These are phyloP conservation scores for Calcarius lapponicus DNA, from an alignment of 2,797 vertebrate species.

Conservation along the genomic window DNA sequence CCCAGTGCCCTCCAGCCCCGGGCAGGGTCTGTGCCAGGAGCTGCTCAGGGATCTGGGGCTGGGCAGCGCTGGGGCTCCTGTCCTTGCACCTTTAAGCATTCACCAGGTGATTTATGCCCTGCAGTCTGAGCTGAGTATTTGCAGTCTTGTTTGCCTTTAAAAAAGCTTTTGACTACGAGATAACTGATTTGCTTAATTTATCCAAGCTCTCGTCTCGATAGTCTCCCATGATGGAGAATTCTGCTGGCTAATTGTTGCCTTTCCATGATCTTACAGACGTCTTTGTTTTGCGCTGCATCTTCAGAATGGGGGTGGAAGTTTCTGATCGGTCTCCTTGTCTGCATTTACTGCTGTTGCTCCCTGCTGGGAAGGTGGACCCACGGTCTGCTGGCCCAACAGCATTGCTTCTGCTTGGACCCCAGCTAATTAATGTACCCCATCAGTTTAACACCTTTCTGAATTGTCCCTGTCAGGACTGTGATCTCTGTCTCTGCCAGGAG, in stretches of 20 bases:
- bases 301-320: background rate
- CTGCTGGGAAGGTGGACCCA: background rate
- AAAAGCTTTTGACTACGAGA: background rate
- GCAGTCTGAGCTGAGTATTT: background rate
- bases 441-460: background rate
- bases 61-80: fast-evolving
- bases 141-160: background rate
- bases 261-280: background rate
- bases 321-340: background rate
- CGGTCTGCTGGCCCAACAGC: background rate
- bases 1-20: background rate
- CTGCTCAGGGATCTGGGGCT: background rate
- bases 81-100: background rate
- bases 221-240: background rate
- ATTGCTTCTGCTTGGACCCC: background rate
- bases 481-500: background rate
- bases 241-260: background rate
- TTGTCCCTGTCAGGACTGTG: fast-evolving
- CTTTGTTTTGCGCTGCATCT: background rate
- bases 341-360: background rate
- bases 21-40: background rate
- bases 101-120: background rate
- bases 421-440: background rate
- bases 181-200: background rate
- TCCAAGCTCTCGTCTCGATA: background rate